Base-by-base conservation (phyloP, 1,140 invertebrate species). In the Camponotus floridanus region DNA sequence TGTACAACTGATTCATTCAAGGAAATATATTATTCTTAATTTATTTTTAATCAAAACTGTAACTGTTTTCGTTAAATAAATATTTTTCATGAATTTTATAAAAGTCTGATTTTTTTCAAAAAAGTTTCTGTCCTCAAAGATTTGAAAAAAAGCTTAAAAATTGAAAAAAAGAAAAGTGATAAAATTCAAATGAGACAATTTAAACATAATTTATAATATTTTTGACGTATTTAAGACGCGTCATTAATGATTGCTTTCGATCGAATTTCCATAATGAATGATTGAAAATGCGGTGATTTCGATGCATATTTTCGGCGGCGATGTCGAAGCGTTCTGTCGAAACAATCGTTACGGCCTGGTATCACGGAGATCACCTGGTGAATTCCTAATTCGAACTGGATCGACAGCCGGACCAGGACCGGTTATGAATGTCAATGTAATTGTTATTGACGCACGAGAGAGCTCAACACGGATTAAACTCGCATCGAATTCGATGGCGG, bases 381-480 rank as follows among this genome's bases (percentile, higher is more conserved):
- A 80, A 83, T 74, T 59, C 8, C 79, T 83, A 83, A 83, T 83
- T 74, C 68, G 13, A 31, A 74, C 26, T 73, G 39, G 64, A 87
- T 84, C 78, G 55, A 67, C 59, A 42, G 48, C 73, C 73, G 42
- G 26, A 67, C 59, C 48, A 67, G 64, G 3, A 39, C 39, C 31
- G 85, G 88, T 92, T 91, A 92, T 93, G 88, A 92, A 92, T 91
- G 90, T 91, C 90, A 89, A 92, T 91, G 91, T 84, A 86, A 92
- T 87, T 87, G 89, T 92, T 90, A 88, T 13, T 13, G 59, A 62
- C 33, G 39, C 33, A n/a, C 33, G 39, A 61, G n/a, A 36, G 86
- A 67, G 76, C 70, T 62, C 61, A n/a, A 39, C n/a, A 68, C 36
- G 67, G 86, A 86, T 83, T 81, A 90, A 93, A 92, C 90, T 88